Base-by-base conservation (phyloP, 2,797 vertebrate species). In the Forpus xanthops region DNA sequence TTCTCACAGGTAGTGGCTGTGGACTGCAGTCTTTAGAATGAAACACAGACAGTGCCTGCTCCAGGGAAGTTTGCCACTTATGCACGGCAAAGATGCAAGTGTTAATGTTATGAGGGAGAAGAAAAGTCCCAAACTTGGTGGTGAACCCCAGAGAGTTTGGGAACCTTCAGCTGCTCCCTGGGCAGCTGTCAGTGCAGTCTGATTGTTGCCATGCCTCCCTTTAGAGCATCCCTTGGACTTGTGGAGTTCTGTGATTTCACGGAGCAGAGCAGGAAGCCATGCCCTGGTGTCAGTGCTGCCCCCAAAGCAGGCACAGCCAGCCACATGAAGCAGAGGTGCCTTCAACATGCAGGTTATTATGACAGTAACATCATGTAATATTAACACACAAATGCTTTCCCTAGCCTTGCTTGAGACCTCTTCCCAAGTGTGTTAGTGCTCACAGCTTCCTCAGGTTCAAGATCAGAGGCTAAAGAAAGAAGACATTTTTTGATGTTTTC, bases 101-200 rank as follows among this genome's bases (percentile, higher is more conserved):
- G 27, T 42, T 53, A 21, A 49, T 39, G 30, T n/a, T 27, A 0
- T 2, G 20, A 8, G 2, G 5, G 0, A 6, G 9, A 4, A 50
- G n/a, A 15, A 35, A 23, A 61, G 9, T 5, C 60, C 24, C 47
- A 70, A 9, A 58, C 11, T 53, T 77, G 42, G 3, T 16, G 7
- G 8, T 42, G 42, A 73, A 11, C 17, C 20, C 33, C 31, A 49
- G n/a, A 70, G 56, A 52, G 18, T 20, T 6, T 82, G 45, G 30
- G 35, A 47, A n/a, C 8, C 9, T 8, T 11, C 12, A 55, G 71
- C 28, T 55, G 20, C 75, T 85, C 10, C 25, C 30, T 3, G 4
- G 41, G 42, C 27, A 15, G 47, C 50, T 77, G 49, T 50, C 53
- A 56, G n/a, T 3, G 1, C 24, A 42, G 41, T 47, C 35, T 3